Evolutionary conservation across 2,888 invertebrate genomes (phyloP), one percentile per base, ranked within the genome.

Genomic region (Diabrotica balteata): DNA sequence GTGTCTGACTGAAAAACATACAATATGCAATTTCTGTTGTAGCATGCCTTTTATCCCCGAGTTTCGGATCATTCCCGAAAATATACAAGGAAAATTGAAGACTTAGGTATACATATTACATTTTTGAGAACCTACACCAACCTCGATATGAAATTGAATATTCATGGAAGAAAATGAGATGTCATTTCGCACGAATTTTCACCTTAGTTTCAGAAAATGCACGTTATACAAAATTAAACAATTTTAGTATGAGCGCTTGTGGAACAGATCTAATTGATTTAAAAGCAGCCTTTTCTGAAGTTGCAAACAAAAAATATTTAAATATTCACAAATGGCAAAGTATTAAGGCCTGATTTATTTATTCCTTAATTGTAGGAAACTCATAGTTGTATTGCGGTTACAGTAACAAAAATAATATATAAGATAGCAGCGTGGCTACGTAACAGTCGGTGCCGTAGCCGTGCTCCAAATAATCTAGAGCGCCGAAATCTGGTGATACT

Each of bases 111-210:
- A 52, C 58, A 58, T 64, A 64, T 64, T 64, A 58, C 58, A 64
- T 64, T 64, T 52, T 61, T 61, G 54, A 62, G 51, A 63, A 51
- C 46, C 63, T 59, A 59, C 69, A 46, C 66, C 51, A 65, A 61
- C 62, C 53, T 65, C 58, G 58, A 66, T 59, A 59, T 62, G 58
- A 66, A 69, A 69, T 69, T 50, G 66, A 69, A 69, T 69, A 69
- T 69, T 69, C 69, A 69, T 66, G 59, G 61, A 50, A 10, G 57
- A 59, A 65, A 69, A 69, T 69, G 59, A 66, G 69, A 69, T 66
- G 59, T 54, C 62, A 51, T 69, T 69, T 63, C 63, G 66, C 46
- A 58, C 43, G 59, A 69, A 55, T 69, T 69, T 69, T 69, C 69
- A 65, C 63, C 63, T 69, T 66, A 59, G 61, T 62, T 63, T 55